Evolutionary conservation across 2,113 vertebrate genomes (phyloP).

Genomic region (Gnathochromis pfefferi): DNA sequence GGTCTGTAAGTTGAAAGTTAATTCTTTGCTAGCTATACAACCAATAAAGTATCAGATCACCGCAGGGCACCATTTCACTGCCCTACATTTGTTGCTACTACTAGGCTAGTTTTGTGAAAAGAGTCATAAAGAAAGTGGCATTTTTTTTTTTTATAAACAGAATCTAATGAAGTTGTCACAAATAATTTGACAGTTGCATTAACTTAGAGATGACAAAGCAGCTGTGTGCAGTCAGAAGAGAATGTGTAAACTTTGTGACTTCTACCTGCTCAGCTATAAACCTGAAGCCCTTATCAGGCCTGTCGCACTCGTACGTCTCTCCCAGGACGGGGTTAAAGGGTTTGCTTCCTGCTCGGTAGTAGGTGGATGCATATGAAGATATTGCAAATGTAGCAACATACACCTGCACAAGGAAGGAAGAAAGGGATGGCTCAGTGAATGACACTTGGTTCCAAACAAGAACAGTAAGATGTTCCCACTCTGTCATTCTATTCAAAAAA

Average conservation of each 20-base stretch:
- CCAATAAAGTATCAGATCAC: background rate
- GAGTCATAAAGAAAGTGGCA: background rate
- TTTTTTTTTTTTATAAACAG: background rate
- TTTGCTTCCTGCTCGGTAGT: constrained; percentile 88
- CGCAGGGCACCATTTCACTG: background rate
- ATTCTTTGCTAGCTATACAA: background rate
- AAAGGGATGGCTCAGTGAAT: background rate
- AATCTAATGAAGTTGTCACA: background rate
- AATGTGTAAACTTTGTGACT: background rate
- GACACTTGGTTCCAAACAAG: background rate
- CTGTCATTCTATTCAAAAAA: background rate
- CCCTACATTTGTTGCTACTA: background rate
- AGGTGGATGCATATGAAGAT: constrained; percentile 86
- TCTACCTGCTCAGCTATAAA: constrained; percentile 93
- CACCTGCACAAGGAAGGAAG: constrained; percentile 67
- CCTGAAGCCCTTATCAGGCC: constrained; percentile 85
- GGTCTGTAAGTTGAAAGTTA: background rate
- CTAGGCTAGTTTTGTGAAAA: background rate
- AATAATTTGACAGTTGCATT: background rate
- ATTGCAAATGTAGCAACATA: constrained; percentile 93
- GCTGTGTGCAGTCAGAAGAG: background rate
- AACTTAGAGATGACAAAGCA: background rate
- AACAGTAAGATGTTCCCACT: background rate
- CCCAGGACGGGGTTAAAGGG: constrained; percentile 97
- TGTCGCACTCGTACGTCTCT: constrained; percentile 90